phyloP scores from a whole-genome alignment of 1,140 invertebrate species.

The Ceratoteleas bidentatus region DNA sequence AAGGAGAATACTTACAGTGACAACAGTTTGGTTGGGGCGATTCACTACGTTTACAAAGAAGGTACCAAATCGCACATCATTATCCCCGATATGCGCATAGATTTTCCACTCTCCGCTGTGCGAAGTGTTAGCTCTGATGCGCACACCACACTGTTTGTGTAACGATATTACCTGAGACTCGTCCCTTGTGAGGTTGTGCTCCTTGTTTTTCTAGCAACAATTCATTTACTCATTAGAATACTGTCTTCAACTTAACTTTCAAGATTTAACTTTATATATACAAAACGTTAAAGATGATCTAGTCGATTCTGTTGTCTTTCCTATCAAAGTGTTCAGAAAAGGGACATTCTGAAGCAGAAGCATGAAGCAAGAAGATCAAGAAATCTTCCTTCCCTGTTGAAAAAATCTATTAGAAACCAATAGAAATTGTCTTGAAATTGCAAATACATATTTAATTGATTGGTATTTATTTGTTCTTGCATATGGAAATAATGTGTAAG shows the following conservation, averaged over 20 bases:
- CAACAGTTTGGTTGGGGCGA: constrained; percentile 1
- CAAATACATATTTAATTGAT: too few relatives aligned
- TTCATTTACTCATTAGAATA: not conserved
- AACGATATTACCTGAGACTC: constrained; percentile 29
- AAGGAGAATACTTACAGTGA: not conserved
- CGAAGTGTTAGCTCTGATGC: constrained; percentile 38
- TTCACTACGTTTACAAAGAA: constrained; percentile 34
- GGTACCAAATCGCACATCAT: constrained; percentile 16
- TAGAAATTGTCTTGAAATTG: too few relatives aligned
- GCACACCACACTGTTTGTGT: constrained; percentile 57
- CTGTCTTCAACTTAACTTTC: not conserved
- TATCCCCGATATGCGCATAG: constrained; percentile 36
- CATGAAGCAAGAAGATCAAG: too few relatives aligned
- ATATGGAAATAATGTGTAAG: too few relatives aligned
- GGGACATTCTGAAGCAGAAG: too few relatives aligned
- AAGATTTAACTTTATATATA: too few relatives aligned
- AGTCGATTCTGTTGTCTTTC: too few relatives aligned
- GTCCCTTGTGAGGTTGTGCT: constrained; percentile 5
- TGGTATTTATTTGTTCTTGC: too few relatives aligned
- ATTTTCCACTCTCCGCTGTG: constrained; percentile 40
- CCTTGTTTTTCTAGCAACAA: constrained; percentile 15
- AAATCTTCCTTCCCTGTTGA: too few relatives aligned
- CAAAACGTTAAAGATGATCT: too few relatives aligned
- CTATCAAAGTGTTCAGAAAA: too few relatives aligned
- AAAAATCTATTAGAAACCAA: too few relatives aligned